These are phyloP conservation scores for Zophobas morio DNA, from an alignment of 1,140 invertebrate genomes.

Conservation along the genomic window DNA sequence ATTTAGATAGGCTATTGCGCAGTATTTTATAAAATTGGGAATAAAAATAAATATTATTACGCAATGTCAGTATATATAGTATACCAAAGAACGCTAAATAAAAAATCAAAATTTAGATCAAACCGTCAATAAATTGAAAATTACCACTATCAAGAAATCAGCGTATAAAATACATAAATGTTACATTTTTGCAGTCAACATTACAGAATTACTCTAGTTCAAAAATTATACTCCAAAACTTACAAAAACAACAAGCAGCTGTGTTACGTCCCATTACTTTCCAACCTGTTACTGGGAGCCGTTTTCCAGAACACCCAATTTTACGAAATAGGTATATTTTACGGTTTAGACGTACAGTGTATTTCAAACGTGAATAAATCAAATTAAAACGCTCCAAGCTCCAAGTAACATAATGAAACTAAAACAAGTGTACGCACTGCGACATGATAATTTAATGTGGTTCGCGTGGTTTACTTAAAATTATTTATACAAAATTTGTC, in stretches of 20 bases:
- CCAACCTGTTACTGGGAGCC: no score
- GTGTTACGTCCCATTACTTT: no score
- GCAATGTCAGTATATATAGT: neutral
- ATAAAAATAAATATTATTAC: neutral
- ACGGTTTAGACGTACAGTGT: conserved; percentile 12
- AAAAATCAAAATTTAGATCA: no score
- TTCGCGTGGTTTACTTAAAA: conserved; percentile 5
- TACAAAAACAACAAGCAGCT: no score
- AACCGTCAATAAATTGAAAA: no score
- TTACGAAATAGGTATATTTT: conserved; percentile 1
- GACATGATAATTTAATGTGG: conserved; percentile 22
- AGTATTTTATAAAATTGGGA: conserved; percentile 13
- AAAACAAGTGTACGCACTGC: conserved; percentile 10
- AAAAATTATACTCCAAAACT: no score
- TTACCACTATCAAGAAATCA: no score
- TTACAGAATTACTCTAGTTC: no score
- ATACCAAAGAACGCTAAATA: neutral
- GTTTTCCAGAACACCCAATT: neutral
- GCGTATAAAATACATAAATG: no score
- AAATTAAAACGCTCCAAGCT: conserved; percentile 4
- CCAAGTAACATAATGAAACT: conserved; percentile 19
- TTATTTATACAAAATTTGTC: conserved; percentile 2
- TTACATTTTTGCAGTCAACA: no score
- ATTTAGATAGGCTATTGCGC: neutral
- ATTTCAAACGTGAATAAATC: conserved; percentile 29